Evolutionary conservation across 2,113 vertebrate genomes (phyloP).

Genomic region (Argyrosomus japonicus): DNA sequence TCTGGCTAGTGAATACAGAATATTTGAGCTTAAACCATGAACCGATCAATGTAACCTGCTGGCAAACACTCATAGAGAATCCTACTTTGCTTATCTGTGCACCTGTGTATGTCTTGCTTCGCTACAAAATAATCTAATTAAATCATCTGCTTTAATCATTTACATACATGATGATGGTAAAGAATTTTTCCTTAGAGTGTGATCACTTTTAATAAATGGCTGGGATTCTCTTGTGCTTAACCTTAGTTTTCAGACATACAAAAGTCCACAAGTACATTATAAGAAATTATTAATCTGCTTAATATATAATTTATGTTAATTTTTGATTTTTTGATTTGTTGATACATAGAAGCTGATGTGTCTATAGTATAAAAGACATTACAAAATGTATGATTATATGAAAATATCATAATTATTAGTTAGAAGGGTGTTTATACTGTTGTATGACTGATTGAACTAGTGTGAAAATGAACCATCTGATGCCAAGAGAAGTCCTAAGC

Average conservation of each 20-base stretch:
- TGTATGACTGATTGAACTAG: slow-evolving; percentile 14
- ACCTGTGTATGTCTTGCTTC: not conserved
- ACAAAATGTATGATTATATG: slow-evolving; percentile 1
- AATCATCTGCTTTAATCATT: slow-evolving; percentile 24
- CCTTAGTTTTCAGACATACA: not conserved
- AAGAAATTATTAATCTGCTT: not conserved
- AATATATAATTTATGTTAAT: not conserved
- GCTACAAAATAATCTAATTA: slow-evolving; percentile 10
- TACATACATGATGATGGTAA: slow-evolving; percentile 19
- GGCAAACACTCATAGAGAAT: slow-evolving; percentile 50
- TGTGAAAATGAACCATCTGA: slow-evolving; percentile 37
- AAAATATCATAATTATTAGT: not conserved
- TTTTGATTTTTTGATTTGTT: not conserved
- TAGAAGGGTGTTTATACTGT: slow-evolving; percentile 1
- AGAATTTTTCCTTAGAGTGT: not conserved
- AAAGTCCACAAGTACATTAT: not conserved
- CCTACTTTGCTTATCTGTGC: slow-evolving; percentile 1
- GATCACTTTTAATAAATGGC: not conserved
- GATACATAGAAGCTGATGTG: not conserved
- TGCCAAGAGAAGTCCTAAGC: slow-evolving; percentile 22
- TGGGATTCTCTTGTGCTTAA: not conserved
- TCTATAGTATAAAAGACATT: not conserved
- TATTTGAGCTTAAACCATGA: slow-evolving; percentile 54
- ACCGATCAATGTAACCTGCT: slow-evolving; percentile 64
- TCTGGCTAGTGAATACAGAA: slow-evolving; percentile 63